Evolutionary conservation across 2,888 invertebrate species (phyloP), one percentile per base, ranked within the genome.

Genomic region (Nematopogon swammerdamellus): DNA sequence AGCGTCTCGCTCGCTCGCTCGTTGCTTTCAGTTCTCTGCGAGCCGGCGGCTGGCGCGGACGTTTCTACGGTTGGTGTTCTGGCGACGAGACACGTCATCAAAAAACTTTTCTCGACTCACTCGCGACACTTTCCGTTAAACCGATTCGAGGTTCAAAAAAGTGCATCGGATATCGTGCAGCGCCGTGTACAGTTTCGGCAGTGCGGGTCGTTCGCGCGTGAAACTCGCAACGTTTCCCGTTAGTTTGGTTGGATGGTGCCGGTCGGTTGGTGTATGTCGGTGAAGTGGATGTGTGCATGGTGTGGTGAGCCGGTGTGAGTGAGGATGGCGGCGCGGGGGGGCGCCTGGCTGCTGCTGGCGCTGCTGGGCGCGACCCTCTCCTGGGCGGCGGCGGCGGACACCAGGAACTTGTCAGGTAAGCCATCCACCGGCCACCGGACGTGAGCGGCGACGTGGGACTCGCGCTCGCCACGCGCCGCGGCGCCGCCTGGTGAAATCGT

Each of bases 331-430:
- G 36, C 36, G 36, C 36, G 36, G 36, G 36, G 36, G 11, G 14
- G 11, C 36, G 11, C 36, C 11, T 36, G 36, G 36, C 36, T 36
- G 36, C 11, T 36, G 65, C 68, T 73, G 60, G 57, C 57, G 55
- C 63, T 68, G 51, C 58, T 70, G 64, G 57, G 49, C 45, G 46
- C 36, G 3, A 14, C 6, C 36, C 8, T 36, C 17, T 48, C 36
- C 16, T 29, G 71, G 62, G 65, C 64, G 51, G 68, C 63, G 36
- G 63, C 65, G 54, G 68, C 64, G 51, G 75, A 75, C 68, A 72
- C 76, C 56, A 70, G 72, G 59, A 71, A 72, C 59, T 65, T 77
- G 70, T 68, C 77, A 77, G 77, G 77, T 76, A 46, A 43, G 11
- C 36, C 11, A 14, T 8, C 3, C 14, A 8, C 14, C 8, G 36